phyloP scores from a whole-genome alignment of 2,797 vertebrate species.

The Hydrocynus forskahlii region DNA sequence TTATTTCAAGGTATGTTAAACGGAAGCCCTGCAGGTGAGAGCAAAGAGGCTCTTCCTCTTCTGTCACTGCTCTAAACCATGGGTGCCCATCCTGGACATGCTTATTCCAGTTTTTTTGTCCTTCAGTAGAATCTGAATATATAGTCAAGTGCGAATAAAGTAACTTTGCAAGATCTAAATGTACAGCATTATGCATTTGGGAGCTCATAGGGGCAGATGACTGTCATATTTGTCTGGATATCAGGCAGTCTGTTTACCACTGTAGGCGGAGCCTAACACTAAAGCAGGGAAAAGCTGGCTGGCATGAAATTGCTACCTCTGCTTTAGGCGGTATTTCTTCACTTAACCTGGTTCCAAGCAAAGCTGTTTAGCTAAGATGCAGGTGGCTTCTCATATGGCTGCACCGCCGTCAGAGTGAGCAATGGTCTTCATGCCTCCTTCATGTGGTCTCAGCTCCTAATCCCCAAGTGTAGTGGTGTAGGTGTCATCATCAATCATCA shows the following conservation, averaged over 20 bases:
- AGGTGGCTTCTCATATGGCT: slow-evolving; percentile 41
- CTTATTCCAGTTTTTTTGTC: too few species aligned
- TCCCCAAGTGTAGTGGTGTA: slow-evolving; percentile 23
- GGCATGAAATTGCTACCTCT: background rate
- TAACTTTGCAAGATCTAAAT: too few species aligned
- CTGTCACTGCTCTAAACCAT: too few species aligned
- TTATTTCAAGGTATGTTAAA: too few species aligned
- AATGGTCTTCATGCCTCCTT: slow-evolving; percentile 32
- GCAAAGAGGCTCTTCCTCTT: too few species aligned
- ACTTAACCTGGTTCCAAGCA: slow-evolving; percentile 19
- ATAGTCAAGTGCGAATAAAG: too few species aligned
- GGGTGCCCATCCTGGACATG: too few species aligned
- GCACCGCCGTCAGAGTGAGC: slow-evolving; percentile 44
- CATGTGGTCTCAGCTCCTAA: slow-evolving; percentile 30
- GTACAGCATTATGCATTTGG: too few species aligned
- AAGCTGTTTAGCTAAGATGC: slow-evolving; percentile 24
- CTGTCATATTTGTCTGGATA: too few species aligned
- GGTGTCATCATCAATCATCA: slow-evolving; percentile 52
- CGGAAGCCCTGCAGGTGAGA: too few species aligned
- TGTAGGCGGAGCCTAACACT: background rate
- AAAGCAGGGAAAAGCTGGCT: background rate
- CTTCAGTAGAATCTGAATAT: too few species aligned
- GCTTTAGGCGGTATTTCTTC: slow-evolving; percentile 1
- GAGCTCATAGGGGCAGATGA: too few species aligned
- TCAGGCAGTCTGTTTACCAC: background rate